phyloP scores from a whole-genome alignment of 2,797 vertebrate species.

The Aeoliscus strigatus region DNA sequence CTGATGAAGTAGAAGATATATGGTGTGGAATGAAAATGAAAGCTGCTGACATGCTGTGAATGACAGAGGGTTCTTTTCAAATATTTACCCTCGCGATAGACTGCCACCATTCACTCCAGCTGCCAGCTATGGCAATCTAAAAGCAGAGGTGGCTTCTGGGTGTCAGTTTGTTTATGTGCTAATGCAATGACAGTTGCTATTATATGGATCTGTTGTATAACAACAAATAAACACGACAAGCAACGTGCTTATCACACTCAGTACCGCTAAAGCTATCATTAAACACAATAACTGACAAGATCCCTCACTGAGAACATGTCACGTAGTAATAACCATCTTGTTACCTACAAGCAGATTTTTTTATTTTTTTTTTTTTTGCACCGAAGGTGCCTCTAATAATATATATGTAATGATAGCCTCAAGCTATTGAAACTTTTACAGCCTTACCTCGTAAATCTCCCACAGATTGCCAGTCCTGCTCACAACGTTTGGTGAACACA shows the following conservation, averaged over 20 bases:
- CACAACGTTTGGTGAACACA: neutral
- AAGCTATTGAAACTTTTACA: conserved; percentile 27
- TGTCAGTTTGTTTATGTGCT: conserved; percentile 1
- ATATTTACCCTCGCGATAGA: neutral
- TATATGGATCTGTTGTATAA: conserved; percentile 3
- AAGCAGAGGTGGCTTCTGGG: neutral
- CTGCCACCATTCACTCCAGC: neutral
- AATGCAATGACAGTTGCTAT: neutral
- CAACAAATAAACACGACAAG: conserved; percentile 20
- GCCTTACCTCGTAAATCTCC: neutral
- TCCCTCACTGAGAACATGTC: neutral
- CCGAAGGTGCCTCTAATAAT: neutral
- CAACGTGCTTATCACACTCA: conserved; percentile 10
- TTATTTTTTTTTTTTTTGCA: no score
- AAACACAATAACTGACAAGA: neutral
- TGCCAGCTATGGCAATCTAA: conserved; percentile 1
- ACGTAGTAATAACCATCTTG: neutral
- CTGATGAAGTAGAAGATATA: no score
- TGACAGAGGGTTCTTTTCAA: neutral
- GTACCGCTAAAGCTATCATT: neutral
- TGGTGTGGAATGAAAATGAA: no score
- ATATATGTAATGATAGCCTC: conserved; percentile 9
- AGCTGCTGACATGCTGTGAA: no score
- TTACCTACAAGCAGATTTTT: no score
- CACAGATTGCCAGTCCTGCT: neutral